These are phyloP conservation scores for Eptatretus burgeri DNA, from an alignment of 2,113 vertebrate species.

Conservation along the genomic window DNA sequence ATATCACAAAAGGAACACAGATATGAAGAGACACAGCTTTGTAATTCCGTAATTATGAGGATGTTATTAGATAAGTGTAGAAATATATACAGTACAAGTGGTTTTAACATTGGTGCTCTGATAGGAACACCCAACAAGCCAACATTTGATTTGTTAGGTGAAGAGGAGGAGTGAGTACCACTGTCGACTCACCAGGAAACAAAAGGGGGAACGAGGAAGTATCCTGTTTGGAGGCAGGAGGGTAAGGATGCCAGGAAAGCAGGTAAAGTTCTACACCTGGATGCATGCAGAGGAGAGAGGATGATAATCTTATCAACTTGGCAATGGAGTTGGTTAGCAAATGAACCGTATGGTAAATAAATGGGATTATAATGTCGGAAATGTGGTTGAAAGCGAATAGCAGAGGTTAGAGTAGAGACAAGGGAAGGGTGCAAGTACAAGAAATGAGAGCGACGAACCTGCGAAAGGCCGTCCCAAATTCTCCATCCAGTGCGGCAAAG, in stretches of 20 bases:
- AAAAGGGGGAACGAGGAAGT: slow-evolving; percentile 1
- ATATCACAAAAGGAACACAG: too few relatives aligned
- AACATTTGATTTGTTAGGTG: too few relatives aligned
- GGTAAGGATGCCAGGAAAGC: slow-evolving; percentile 4
- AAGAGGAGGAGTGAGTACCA: too few relatives aligned
- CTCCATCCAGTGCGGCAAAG: slow-evolving; percentile 4
- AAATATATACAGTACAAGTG: too few relatives aligned
- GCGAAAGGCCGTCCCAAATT: slow-evolving; percentile 1
- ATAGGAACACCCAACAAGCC: too few relatives aligned
- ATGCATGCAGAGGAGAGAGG: background rate
- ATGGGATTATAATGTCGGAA: background rate
- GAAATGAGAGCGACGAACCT: background rate
- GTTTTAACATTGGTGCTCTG: too few relatives aligned
- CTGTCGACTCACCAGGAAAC: background rate
- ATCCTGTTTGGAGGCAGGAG: slow-evolving; percentile 3
- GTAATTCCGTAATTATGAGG: too few relatives aligned
- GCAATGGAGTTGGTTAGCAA: too few relatives aligned
- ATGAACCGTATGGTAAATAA: background rate
- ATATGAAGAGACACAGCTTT: too few relatives aligned
- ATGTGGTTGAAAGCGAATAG: background rate
- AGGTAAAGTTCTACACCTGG: slow-evolving; percentile 4
- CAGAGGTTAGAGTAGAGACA: background rate
- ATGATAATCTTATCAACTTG: background rate
- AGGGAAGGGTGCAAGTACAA: too few relatives aligned
- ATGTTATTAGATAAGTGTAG: too few relatives aligned